Base-by-base conservation (phyloP, 2,113 vertebrate genomes). In the Peromyscus maniculatus region DNA sequence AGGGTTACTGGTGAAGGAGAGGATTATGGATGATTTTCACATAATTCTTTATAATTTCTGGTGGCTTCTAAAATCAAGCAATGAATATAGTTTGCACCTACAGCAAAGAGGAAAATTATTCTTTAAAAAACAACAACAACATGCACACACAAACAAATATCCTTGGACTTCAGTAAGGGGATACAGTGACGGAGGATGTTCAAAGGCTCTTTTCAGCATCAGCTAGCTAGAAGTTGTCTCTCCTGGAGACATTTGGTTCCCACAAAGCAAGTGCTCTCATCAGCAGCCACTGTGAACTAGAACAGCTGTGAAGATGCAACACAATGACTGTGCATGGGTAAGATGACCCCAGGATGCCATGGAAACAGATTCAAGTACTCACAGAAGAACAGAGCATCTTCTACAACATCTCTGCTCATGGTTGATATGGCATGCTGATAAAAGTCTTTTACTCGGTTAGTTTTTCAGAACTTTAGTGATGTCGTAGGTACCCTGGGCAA, bases 71-170 rank as follows among this genome's bases (percentile, higher is more conserved):
- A 87, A 96, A 64, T 88, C 72, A 72, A 19, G 39, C 62, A 92
- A 89, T 74, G 94, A 91, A 28, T 19, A 24, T 89, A 26, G 67
- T 15, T 31, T 75, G 89, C 21, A 79, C 78, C 96, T 89, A 96
- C 16, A 89, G 87, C 80, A 69, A 94, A 97, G 96, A 94, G 13
- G n/a, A 92, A 96, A 83, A 43, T n/a, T 83, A 52, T 52, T 52
- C 49, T 52, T 52, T 52, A 52, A 52, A 52, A 6, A 52, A 52
- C 49, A 52, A 52, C 49, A 52, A 52, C 7, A 52, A 52, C 6
- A 24, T 82, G 11, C 49, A 55, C 36, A 52, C 46, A 87, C 13
- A 24, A 11, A 77, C 77, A 84, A 43, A 71, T 1, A 52, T 28
- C 82, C 82, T 52, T 39, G 17, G 43, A 88, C 88, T 91, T 62